Evolutionary conservation across 2,888 invertebrate genomes (phyloP).

Genomic region (Dolichopus griseipennis): DNA sequence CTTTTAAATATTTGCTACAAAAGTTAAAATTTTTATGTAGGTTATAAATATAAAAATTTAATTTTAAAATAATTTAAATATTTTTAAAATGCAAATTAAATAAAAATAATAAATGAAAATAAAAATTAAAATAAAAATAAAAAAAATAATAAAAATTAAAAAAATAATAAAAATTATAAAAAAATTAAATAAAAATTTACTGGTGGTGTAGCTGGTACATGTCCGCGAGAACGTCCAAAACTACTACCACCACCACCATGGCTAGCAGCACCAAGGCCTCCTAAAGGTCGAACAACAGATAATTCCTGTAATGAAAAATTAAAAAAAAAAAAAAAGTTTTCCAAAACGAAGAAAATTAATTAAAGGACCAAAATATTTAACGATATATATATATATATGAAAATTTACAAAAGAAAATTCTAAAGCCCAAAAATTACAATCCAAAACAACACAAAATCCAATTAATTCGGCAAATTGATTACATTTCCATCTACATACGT

Average conservation of each 20-base stretch:
- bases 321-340: slow-evolving; percentile 10
- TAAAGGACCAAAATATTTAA: not conserved
- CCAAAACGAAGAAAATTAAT: not conserved
- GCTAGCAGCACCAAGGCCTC: slow-evolving; percentile 28
- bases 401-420: not conserved
- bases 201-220: slow-evolving; percentile 62
- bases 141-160: too few relatives aligned
- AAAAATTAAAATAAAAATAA: not conserved
- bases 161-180: too few relatives aligned
- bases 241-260: slow-evolving; percentile 26
- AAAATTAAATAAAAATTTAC: slow-evolving; percentile 28
- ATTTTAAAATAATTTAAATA: too few relatives aligned
- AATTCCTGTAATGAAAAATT: slow-evolving; percentile 26
- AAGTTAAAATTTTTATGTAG: too few relatives aligned
- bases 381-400: not conserved
- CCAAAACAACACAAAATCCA: too few relatives aligned
- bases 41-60: too few relatives aligned
- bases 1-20: too few relatives aligned
- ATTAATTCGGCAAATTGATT: too few relatives aligned
- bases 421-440: too few relatives aligned
- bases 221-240: slow-evolving; percentile 29
- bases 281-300: slow-evolving; percentile 27
- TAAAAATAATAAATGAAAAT: too few relatives aligned
- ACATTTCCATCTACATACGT: not conserved
- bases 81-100: too few relatives aligned